Evolutionary conservation across 2,888 invertebrate genomes (phyloP), one percentile per base, ranked within the genome.

Genomic region (Miltochrista miniata): DNA sequence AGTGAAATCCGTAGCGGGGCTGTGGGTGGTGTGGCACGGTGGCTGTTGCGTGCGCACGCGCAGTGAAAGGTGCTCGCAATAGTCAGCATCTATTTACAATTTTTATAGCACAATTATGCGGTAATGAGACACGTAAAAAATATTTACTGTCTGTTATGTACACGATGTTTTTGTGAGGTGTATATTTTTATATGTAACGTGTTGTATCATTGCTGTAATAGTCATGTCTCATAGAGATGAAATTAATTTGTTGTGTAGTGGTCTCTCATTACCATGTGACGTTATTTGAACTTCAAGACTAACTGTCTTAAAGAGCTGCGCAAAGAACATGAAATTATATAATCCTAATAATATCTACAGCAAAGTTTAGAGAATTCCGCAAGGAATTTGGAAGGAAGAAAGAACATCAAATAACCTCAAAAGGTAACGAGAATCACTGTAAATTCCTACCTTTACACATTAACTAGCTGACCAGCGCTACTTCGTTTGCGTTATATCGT

Each of bases 11-110:
- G 31, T 47, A 43, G 64, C 61, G 60, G 59, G 59, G 64, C 66
- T 60, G 70, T 64, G 53, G 60, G 59, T 57, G 64, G 68, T 60
- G 70, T 64, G 53, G 43, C 61, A 56, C 59, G 60, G 64, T 57
- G 60, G 67, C 61, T 56, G 38, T 59, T 48, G 56, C 59, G 42
- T 49, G 62, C 59, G 56, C 51, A 14, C 41, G 18, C 47, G 38
- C 59, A 62, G 72, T 66, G 70, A 70, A 70, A 70, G 72, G 72
- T 50, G 48, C 47, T 45, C 49, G 47, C 48, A 10, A 40, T 53
- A 46, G 54, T 57, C 56, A 54, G 56, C 68, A 51, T 52, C 43
- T 68, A 55, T 57, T 54, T 54, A 60, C 52, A 41, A 54, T 56
- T 56, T 56, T 54, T 51, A 59, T 51, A 52, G 47, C 56, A 52